phyloP scores from a whole-genome alignment of 2,113 vertebrate species.

The Ursus arctos region DNA sequence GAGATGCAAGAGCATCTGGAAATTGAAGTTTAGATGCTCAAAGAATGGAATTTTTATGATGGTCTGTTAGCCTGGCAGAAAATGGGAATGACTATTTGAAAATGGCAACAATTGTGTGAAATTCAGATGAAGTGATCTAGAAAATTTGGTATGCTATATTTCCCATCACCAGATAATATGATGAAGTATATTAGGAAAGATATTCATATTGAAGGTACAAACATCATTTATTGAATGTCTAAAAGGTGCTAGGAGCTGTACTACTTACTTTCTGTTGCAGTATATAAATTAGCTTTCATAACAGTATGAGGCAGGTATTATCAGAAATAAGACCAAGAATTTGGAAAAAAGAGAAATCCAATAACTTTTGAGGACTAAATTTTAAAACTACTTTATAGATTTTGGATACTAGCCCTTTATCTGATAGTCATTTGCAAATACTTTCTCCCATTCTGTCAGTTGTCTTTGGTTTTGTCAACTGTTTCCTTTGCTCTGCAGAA shows the following conservation, averaged over 20 bases:
- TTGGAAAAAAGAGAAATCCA: background rate
- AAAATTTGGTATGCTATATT: conserved; percentile 29
- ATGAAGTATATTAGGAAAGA: conserved; percentile 46
- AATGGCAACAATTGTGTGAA: conserved; percentile 65
- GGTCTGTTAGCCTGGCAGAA: conserved; percentile 48
- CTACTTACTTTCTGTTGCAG: background rate
- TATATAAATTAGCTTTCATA: conserved; percentile 42
- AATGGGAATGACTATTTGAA: conserved; percentile 54
- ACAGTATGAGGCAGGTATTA: background rate
- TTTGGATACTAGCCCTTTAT: too few species aligned
- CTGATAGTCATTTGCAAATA: too few species aligned
- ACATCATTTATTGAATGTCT: background rate
- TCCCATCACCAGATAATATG: conserved; percentile 53
- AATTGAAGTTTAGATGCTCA: conserved; percentile 12
- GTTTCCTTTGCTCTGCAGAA: too few species aligned
- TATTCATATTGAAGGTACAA: conserved; percentile 27
- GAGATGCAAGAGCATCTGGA: background rate
- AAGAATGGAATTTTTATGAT: conserved; percentile 15
- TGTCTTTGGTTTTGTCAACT: too few species aligned
- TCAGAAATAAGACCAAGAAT: conserved; percentile 11
- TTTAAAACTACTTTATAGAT: background rate
- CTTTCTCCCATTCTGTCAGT: too few species aligned
- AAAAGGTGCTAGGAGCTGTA: background rate
- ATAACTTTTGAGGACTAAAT: background rate
- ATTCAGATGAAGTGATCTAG: conserved; percentile 62